Base-by-base conservation (phyloP, 2,113 vertebrate genomes). In the Coryphaenoides rupestris region DNA sequence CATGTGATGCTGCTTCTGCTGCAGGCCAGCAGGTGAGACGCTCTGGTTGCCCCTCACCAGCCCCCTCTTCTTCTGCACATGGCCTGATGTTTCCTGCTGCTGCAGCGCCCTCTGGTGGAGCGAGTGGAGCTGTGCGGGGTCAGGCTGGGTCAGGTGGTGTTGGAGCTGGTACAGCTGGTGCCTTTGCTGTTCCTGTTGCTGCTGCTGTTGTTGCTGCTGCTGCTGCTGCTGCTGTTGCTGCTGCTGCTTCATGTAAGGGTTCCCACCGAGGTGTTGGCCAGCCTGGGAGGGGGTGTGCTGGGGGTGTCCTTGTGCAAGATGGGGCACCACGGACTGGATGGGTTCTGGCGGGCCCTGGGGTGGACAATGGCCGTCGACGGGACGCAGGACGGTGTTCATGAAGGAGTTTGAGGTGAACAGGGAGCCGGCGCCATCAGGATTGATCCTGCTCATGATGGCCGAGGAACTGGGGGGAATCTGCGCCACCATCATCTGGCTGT, bases 151-250 rank as follows among this genome's bases (percentile, higher is more conserved):
- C 47, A 93, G 80, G 0, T 98, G 95, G 74, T 95, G 94, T 73
- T 98, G 96, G 66, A 96, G 83, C 70, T 98, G 97, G 74, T 98
- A 98, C 28, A 96, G 83, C 58, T 96, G 94, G 82, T 98, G 95
- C 6, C 93, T 90, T 65, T 91, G 90, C 13, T 87, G 88, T 69
- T 92, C 88, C 45, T 89, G 89, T 52, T 87, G 80, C 4, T 64
- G 69, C 47, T 89, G 87, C 63, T 86, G 84, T 33, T 68, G 61
- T 21, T 66, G 63, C 33, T 89, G 89, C 40, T 87, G 81, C 3
- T 63, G 69, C 40, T 88, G 87, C 66, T 86, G 84, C 40, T 94
- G 94, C 76, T 40, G 33, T 40, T 40, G 33, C 33, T 40, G 33
- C 9, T 40, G 33, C 33, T 40, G 33, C 33, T 98, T 98, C 77